Evolutionary conservation across 2,797 vertebrate genomes (phyloP).

Genomic region (Spinus pinus): DNA sequence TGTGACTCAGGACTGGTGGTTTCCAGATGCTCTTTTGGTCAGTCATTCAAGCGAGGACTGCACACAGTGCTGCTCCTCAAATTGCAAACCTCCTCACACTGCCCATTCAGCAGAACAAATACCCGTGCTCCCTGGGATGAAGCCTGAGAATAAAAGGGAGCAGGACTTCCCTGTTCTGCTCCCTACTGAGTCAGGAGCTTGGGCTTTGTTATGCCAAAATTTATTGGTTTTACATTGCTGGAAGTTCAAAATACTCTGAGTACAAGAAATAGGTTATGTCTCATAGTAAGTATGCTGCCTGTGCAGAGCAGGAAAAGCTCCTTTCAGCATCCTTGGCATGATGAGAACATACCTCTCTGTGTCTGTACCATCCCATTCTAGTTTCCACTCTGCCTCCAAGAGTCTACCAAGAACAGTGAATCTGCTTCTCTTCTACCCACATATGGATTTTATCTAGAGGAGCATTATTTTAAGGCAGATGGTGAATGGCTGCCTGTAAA

Average conservation of each 20-base stretch:
- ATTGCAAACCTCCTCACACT: background rate
- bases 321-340: background rate
- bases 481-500: background rate
- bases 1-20: background rate
- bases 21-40: slow-evolving; percentile 29
- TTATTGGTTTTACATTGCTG: background rate
- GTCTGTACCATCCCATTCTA: background rate
- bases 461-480: background rate
- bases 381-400: background rate
- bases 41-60: background rate
- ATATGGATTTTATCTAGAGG: background rate
- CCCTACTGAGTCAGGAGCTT: background rate
- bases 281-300: background rate
- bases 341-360: background rate
- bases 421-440: background rate
- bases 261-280: background rate
- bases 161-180: background rate
- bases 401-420: background rate
- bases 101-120: slow-evolving; percentile 19
- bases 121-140: background rate
- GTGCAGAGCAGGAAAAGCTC: background rate
- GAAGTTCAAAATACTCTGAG: background rate
- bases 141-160: slow-evolving; percentile 14
- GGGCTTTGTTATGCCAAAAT: background rate
- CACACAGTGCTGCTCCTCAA: background rate